Evolutionary conservation across 2,113 vertebrate species (phyloP).

Genomic region (Calyptomena viridis): DNA sequence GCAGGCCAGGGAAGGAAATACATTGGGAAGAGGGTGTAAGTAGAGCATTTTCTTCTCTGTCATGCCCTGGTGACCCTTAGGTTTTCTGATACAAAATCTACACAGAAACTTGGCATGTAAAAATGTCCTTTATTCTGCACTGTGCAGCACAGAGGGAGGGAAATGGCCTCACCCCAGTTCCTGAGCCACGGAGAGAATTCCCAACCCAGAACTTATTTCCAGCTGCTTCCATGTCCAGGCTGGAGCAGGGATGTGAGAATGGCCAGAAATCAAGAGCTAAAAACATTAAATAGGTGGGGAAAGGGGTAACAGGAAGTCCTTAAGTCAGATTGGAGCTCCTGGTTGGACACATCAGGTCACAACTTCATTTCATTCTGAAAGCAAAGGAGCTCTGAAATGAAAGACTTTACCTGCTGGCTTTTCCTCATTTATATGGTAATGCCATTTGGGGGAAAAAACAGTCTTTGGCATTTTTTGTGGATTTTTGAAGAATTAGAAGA

Average conservation of each 20-base stretch:
- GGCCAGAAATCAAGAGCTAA: neutral
- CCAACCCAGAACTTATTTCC: neutral
- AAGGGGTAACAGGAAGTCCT: neutral
- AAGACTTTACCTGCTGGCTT: conserved; percentile 21
- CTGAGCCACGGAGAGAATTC: neutral
- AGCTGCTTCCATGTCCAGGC: neutral
- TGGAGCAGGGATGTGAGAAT: neutral
- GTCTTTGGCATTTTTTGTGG: conserved; percentile 8
- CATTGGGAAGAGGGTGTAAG: neutral
- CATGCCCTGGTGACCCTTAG: neutral
- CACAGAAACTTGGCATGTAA: neutral
- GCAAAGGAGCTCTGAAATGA: neutral
- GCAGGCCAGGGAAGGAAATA: neutral
- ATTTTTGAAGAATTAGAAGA: conserved; percentile 49
- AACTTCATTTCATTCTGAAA: conserved; percentile 15
- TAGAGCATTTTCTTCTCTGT: neutral
- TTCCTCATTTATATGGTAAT: conserved; percentile 50
- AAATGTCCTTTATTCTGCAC: neutral
- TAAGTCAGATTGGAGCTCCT: neutral
- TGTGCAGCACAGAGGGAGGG: neutral
- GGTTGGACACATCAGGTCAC: neutral
- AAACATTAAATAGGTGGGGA: too few species aligned
- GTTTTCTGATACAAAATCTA: neutral
- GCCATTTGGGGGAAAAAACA: neutral
- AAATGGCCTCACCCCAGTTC: neutral